These are phyloP conservation scores for Drosophila anceps DNA, from an alignment of 2,888 invertebrate genomes.

Conservation along the genomic window DNA sequence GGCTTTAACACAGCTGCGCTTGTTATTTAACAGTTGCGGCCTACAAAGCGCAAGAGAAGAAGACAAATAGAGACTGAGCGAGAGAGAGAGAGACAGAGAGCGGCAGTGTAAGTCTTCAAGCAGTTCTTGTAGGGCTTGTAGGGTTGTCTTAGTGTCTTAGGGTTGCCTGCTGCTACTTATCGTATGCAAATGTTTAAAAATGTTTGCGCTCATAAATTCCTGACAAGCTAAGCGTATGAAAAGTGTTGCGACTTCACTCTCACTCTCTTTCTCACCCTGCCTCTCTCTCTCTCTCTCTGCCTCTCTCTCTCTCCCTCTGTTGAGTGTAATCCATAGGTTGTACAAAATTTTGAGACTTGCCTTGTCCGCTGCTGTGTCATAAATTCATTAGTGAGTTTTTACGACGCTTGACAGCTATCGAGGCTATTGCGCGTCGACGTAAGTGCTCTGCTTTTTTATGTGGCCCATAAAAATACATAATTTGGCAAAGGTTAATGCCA, in stretches of 20 bases:
- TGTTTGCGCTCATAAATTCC: conserved; percentile 62
- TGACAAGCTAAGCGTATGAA: conserved; percentile 41
- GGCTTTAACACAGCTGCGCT: conserved; percentile 29
- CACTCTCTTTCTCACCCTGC: neutral
- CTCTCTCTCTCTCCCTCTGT: neutral
- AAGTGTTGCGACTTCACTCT: conserved; percentile 35
- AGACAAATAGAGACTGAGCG: neutral
- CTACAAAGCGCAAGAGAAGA: neutral
- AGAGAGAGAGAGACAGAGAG: neutral
- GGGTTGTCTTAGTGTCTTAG: conserved; percentile 5
- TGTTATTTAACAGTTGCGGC: conserved; percentile 24
- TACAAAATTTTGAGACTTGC: conserved; percentile 19
- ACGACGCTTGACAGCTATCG: conserved; percentile 28
- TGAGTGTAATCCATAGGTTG: conserved; percentile 20
- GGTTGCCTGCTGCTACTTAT: conserved; percentile 54
- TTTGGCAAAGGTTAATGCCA: conserved; percentile 19
- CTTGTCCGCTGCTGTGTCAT: conserved; percentile 39
- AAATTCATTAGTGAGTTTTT: conserved; percentile 63
- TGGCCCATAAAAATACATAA: conserved; percentile 39
- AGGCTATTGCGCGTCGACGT: conserved; percentile 15
- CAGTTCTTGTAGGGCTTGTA: neutral
- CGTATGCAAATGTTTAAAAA: conserved; percentile 69
- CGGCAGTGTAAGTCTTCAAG: neutral
- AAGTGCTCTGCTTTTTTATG: conserved; percentile 26
- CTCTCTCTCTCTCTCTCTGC: neutral